Percentiles rank a stretch among this genome's conserved stretches.
Conservation (phyloP, 2,888 invertebrate genomes). For the Shargacucullia verbasci region DNA sequence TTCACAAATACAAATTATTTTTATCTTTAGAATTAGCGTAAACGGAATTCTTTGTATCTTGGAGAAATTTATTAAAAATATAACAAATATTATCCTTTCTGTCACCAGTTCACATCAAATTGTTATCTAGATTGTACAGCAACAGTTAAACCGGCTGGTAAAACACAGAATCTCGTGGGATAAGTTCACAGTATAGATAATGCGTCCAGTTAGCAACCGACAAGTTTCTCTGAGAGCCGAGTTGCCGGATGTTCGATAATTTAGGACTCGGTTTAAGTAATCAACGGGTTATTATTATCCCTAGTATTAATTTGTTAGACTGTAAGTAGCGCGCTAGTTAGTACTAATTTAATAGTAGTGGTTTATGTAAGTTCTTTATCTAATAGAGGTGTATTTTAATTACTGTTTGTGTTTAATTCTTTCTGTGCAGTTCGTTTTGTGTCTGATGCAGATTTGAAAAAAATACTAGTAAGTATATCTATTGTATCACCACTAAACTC, state of each 20-base stretch:
- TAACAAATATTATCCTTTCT: constrained; percentile 8
- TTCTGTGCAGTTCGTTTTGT: too few relatives aligned
- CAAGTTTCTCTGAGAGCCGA: constrained; percentile 33
- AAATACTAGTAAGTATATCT: too few relatives aligned
- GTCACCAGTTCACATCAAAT: too few relatives aligned
- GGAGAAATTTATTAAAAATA: too few relatives aligned
- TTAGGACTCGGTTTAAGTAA: constrained; percentile 29
- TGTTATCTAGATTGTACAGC: constrained; percentile 39
- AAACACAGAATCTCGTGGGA: constrained; percentile 42
- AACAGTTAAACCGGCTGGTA: constrained; percentile 40
- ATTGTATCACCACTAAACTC: too few relatives aligned
- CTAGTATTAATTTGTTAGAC: background rate
- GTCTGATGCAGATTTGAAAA: too few relatives aligned
- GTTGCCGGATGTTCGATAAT: constrained; percentile 28
- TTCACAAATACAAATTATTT: too few relatives aligned
- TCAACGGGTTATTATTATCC: constrained; percentile 26
- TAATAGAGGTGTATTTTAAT: background rate
- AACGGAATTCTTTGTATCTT: too few relatives aligned
- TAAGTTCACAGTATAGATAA: constrained; percentile 43
- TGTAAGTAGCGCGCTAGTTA: background rate
- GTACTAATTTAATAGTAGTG: background rate
- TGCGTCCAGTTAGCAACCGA: constrained; percentile 42
- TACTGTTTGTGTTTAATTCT: background rate
- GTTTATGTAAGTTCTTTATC: too few relatives aligned
- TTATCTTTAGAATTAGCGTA: too few relatives aligned